Percentiles rank a stretch among this genome's conserved stretches.
Evolutionary conservation across 2,797 vertebrate species (phyloP).

Genomic region (Cryptoprocta ferox): DNA sequence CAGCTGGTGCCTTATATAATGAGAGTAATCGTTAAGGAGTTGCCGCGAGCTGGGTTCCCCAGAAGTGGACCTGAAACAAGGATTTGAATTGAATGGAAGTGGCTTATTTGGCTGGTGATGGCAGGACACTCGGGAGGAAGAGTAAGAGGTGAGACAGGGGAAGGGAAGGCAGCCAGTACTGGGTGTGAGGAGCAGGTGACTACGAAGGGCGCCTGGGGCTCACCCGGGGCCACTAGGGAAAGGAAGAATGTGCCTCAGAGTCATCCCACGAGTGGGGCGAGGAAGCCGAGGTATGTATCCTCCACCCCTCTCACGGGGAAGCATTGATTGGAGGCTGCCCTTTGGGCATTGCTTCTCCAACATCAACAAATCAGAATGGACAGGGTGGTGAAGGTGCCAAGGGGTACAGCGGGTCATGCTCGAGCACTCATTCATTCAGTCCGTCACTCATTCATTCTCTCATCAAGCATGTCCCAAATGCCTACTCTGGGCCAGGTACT

Average conservation of each 20-base stretch:
- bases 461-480: neutral
- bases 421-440: neutral
- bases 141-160: accelerated
- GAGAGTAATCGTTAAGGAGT: slow-evolving; percentile 44
- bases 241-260: accelerated
- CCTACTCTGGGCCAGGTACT: neutral
- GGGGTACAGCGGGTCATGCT: too few relatives aligned
- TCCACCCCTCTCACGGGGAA: neutral
- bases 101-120: neutral
- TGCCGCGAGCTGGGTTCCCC: neutral
- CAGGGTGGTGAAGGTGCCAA: neutral
- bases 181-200: too few relatives aligned
- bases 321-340: neutral
- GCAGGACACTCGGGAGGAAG: neutral
- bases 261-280: neutral
- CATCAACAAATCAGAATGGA: neutral
- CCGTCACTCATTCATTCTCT: neutral
- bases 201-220: neutral
- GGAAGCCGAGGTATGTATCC: neutral
- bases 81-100: neutral
- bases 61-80: neutral
- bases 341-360: neutral
- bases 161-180: neutral
- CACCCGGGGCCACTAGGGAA: too few relatives aligned
- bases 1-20: neutral